Evolutionary conservation across 2,888 invertebrate genomes (phyloP).

Genomic region (Entomobrya proxima): DNA sequence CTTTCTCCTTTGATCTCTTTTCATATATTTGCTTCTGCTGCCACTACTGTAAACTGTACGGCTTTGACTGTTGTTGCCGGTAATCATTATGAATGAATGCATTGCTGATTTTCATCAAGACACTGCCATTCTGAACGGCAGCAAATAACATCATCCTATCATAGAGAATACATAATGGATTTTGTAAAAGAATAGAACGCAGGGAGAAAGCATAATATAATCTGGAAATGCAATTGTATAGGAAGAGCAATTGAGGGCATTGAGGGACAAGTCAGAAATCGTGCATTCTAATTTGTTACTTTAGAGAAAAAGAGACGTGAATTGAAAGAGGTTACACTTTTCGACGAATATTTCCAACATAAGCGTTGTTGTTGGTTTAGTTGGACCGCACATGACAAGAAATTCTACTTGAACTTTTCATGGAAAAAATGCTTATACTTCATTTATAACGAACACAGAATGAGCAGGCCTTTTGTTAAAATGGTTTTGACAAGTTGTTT

Average conservation of each 20-base stretch:
- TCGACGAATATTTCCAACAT: neutral
- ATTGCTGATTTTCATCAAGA: slow-evolving; percentile 53
- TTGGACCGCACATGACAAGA: slow-evolving; percentile 1
- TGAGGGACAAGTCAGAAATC: neutral
- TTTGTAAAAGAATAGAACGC: neutral
- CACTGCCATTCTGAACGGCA: neutral
- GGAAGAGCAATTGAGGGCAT: neutral
- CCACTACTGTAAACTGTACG: neutral
- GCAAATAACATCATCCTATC: neutral
- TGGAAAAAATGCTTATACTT: too few relatives aligned
- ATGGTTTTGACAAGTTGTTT: neutral
- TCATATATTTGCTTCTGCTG: slow-evolving; percentile 44
- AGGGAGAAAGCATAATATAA: neutral
- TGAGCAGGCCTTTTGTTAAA: neutral
- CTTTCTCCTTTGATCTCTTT: slow-evolving; percentile 66
- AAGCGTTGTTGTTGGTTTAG: neutral
- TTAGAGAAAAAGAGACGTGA: neutral
- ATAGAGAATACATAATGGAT: neutral
- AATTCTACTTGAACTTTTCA: neutral
- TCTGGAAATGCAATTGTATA: neutral
- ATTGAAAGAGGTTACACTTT: neutral
- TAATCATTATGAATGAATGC: slow-evolving; percentile 54
- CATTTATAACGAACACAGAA: too few relatives aligned
- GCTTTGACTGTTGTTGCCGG: slow-evolving; percentile 36
- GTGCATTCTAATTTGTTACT: slow-evolving; percentile 47